These are phyloP conservation scores for Drosophila malerkotliana DNA, from an alignment of 1,140 invertebrate genomes.

Conservation along the genomic window DNA sequence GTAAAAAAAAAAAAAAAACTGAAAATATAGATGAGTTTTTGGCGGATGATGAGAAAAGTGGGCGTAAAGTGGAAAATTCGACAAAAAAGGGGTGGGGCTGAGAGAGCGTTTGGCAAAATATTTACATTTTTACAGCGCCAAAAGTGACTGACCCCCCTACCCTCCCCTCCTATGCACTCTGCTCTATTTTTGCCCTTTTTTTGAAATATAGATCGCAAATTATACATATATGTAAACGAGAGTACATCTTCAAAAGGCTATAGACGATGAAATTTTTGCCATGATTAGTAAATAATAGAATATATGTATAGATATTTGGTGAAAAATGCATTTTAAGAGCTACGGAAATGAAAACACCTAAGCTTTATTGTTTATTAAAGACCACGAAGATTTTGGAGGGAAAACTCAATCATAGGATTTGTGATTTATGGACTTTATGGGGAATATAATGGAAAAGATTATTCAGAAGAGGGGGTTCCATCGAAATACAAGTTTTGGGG, in stretches of 20 bases:
- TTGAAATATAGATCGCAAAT: conserved; percentile 53
- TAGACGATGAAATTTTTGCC: background rate
- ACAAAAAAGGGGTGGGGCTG: background rate
- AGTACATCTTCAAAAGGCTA: background rate
- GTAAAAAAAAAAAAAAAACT: conserved; percentile 14
- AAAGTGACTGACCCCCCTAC: conserved; percentile 5
- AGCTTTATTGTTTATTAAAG: conserved; percentile 8
- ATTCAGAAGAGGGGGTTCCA: too few species aligned
- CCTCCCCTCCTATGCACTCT: too few species aligned
- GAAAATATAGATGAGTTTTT: conserved; percentile 18
- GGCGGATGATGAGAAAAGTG: conserved; percentile 9
- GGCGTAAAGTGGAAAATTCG: conserved; percentile 21
- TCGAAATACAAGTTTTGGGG: too few species aligned
- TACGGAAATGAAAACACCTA: conserved; percentile 10
- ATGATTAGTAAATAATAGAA: background rate
- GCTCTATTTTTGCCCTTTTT: background rate
- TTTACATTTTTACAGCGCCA: conserved; percentile 62
- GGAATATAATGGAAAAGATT: background rate
- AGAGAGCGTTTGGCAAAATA: conserved; percentile 35
- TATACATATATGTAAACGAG: conserved; percentile 40
- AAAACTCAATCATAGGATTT: conserved; percentile 1
- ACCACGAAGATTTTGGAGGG: too few species aligned
- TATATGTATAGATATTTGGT: background rate
- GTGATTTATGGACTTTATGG: background rate
- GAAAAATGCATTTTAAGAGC: conserved; percentile 1